A percentile compares a stretch with the other conserved stretches of the same genome.
Evolutionary conservation across 2,888 invertebrate genomes (phyloP).

Genomic region (Agrochola macilenta): DNA sequence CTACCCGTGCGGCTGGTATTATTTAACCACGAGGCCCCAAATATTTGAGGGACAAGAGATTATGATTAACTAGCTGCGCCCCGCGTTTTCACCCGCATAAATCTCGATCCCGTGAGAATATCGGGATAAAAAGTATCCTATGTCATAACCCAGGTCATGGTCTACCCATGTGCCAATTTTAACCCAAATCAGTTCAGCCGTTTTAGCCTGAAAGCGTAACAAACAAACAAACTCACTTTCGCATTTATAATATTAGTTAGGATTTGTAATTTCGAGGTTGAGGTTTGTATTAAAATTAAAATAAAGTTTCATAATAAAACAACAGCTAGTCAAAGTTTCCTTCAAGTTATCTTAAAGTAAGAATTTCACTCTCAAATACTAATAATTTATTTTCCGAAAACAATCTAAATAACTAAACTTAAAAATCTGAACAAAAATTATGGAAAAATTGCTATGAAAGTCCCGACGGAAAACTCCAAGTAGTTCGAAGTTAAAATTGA

Average conservation of each 20-base stretch:
- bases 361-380: background rate
- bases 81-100: no score
- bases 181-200: no score
- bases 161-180: no score
- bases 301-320: background rate
- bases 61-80: background rate
- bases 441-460: background rate
- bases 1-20: background rate
- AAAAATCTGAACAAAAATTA: slow-evolving; percentile 37
- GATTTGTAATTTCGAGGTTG: background rate
- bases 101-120: no score
- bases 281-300: background rate
- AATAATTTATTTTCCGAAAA: slow-evolving; percentile 19
- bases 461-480: slow-evolving; percentile 18
- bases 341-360: background rate
- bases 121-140: no score
- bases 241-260: no score
- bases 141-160: no score
- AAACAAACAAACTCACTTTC: no score
- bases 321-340: background rate
- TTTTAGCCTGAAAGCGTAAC: no score
- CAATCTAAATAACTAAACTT: slow-evolving; percentile 14
- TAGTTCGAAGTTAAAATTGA: slow-evolving; percentile 40
- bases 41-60: background rate
- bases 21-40: background rate